Percentiles rank a stretch among this genome's conserved stretches.
Evolutionary conservation across 1,140 invertebrate genomes (phyloP).

Genomic region (Chelonus insularis): DNA sequence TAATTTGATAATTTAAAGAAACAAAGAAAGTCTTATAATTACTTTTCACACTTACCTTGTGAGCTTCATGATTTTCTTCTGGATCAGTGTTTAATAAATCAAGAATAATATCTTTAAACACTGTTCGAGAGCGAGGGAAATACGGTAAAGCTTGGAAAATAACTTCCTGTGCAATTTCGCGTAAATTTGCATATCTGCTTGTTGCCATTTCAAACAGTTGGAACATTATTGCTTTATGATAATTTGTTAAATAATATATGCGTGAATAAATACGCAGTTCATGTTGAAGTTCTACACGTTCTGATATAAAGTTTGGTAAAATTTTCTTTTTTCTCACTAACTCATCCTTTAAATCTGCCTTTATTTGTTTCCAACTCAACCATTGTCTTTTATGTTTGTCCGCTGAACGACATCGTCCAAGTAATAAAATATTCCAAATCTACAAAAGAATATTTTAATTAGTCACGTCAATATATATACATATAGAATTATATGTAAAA

Average conservation of each 20-base stretch:
- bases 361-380: constrained; percentile 65
- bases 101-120: constrained; percentile 65
- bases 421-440: constrained; percentile 67
- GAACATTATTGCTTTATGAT: constrained; percentile 66
- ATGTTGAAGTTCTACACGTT: constrained; percentile 70
- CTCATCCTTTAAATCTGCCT: constrained; percentile 67
- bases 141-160: constrained; percentile 58
- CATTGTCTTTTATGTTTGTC: constrained; percentile 62
- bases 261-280: constrained; percentile 62
- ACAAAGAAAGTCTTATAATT: constrained; percentile 7
- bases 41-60: constrained; percentile 62
- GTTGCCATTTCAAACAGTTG: constrained; percentile 69
- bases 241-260: constrained; percentile 58
- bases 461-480: too few species aligned
- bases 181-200: constrained; percentile 72
- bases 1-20: background rate
- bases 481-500: too few species aligned
- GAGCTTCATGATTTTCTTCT: constrained; percentile 68
- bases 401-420: constrained; percentile 60
- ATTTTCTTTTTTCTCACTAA: constrained; percentile 65
- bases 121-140: constrained; percentile 66
- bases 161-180: constrained; percentile 66
- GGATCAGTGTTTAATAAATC: constrained; percentile 65
- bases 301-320: constrained; percentile 67
- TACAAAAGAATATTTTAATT: constrained; percentile 42